Percentiles rank a stretch among this genome's conserved stretches.
Evolutionary conservation across 2,888 invertebrate species (phyloP).

Genomic region (Alitta virens): DNA sequence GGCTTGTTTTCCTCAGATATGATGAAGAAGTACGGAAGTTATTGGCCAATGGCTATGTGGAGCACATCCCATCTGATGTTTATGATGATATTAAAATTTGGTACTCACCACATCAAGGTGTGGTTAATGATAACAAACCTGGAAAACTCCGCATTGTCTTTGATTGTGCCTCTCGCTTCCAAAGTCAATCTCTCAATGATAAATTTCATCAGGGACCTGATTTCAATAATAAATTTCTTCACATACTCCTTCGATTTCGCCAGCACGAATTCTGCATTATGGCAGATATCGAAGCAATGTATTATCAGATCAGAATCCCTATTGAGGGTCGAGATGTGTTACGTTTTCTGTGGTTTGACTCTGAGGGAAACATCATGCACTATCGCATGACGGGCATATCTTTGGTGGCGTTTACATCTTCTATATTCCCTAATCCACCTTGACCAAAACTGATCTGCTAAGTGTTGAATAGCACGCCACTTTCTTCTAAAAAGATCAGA

Average conservation of each 20-base stretch:
- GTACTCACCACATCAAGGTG: constrained; percentile 20
- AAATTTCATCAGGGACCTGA: constrained; percentile 21
- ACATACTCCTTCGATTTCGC: constrained; percentile 20
- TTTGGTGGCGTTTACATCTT: constrained; percentile 19
- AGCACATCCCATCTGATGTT: constrained; percentile 1
- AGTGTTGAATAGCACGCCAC: too few relatives aligned
- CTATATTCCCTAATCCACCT: too few relatives aligned
- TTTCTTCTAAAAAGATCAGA: too few relatives aligned
- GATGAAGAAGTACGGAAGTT: too few relatives aligned
- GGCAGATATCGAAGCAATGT: constrained; percentile 29
- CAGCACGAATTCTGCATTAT: constrained; percentile 20
- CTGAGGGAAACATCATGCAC: constrained; percentile 2
- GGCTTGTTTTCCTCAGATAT: too few relatives aligned
- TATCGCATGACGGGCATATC: constrained; percentile 19
- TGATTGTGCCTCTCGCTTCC: constrained; percentile 21
- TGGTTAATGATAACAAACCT: constrained; percentile 18
- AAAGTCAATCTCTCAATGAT: constrained; percentile 22
- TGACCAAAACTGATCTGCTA: too few relatives aligned
- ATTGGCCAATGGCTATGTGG: not conserved
- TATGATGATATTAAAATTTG: not conserved
- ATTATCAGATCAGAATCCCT: constrained; percentile 20
- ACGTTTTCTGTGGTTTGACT: constrained; percentile 23
- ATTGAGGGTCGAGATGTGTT: constrained; percentile 11
- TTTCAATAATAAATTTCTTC: constrained; percentile 18
- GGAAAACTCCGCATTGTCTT: constrained; percentile 23